Conservation (phyloP, 2,888 invertebrate species). For the Conomelus anceps region DNA sequence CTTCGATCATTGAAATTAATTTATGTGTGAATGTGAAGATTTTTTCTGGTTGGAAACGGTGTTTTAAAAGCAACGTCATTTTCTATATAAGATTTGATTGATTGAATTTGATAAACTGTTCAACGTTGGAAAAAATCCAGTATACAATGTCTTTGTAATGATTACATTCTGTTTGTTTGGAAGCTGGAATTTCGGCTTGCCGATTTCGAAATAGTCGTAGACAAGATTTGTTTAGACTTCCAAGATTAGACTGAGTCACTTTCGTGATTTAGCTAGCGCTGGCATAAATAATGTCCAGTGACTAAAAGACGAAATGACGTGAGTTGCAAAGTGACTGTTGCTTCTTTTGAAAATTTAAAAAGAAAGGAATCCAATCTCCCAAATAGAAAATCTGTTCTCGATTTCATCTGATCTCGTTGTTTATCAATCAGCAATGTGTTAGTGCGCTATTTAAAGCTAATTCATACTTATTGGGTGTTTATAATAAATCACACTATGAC, state of each 20-base stretch:
- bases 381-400: too few relatives aligned
- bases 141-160: not conserved
- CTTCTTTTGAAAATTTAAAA: not conserved
- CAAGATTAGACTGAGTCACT: not conserved
- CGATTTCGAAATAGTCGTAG: not conserved
- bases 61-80: too few relatives aligned
- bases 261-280: not conserved
- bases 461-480: too few relatives aligned
- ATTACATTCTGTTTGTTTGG: not conserved
- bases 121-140: not conserved
- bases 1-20: too few relatives aligned
- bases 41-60: not conserved
- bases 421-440: too few relatives aligned
- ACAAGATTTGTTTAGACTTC: not conserved
- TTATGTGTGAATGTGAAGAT: not conserved
- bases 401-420: not conserved
- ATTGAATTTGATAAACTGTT: not conserved
- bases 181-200: too few relatives aligned
- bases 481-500: too few relatives aligned
- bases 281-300: not conserved
- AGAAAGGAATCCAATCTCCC: not conserved
- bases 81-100: not conserved
- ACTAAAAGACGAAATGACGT: not conserved
- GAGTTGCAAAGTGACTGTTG: not conserved
- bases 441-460: too few relatives aligned